phyloP scores from a whole-genome alignment of 1,140 invertebrate genomes.

The Danaus plexippus region DNA sequence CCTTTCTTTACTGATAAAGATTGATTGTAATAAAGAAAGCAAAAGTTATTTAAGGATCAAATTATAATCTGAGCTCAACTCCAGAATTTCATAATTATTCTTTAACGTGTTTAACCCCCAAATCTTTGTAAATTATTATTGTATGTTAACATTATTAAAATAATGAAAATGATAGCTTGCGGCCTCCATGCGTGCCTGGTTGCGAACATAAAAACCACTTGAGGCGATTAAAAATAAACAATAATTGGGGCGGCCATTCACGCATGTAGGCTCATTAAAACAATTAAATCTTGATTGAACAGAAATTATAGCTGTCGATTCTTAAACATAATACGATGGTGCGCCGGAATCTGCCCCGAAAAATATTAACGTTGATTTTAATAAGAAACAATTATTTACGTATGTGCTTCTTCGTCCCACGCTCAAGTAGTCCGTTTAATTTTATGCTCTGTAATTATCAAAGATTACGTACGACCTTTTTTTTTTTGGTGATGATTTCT shows the following conservation, averaged over 20 bases:
- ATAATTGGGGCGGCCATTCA: slow-evolving; percentile 71
- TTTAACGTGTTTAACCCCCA: slow-evolving; percentile 52
- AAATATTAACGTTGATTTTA: slow-evolving; percentile 69
- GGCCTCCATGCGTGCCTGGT: slow-evolving; percentile 63
- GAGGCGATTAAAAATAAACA: slow-evolving; percentile 72
- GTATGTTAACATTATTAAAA: slow-evolving; percentile 72
- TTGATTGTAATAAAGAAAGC: slow-evolving; percentile 32
- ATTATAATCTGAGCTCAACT: slow-evolving; percentile 48
- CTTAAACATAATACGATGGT: slow-evolving; percentile 66
- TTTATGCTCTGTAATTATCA: slow-evolving; percentile 62
- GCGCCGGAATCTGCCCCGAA: slow-evolving; percentile 58
- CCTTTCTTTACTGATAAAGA: too few species aligned
- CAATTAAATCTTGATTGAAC: slow-evolving; percentile 73
- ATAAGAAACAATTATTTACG: slow-evolving; percentile 70
- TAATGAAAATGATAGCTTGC: slow-evolving; percentile 68
- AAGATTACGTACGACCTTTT: slow-evolving; percentile 55
- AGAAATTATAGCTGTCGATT: slow-evolving; percentile 72
- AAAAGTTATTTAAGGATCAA: slow-evolving; percentile 42
- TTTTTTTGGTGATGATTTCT: slow-evolving; percentile 51
- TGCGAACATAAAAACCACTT: slow-evolving; percentile 69
- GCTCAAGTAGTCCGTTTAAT: slow-evolving; percentile 62
- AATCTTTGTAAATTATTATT: slow-evolving; percentile 72
- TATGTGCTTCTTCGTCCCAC: slow-evolving; percentile 67
- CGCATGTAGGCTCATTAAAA: slow-evolving; percentile 71
- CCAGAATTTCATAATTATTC: slow-evolving; percentile 64